Percentiles rank a stretch among this genome's conserved stretches.
These are phyloP conservation scores for Octodonta nipae DNA, from an alignment of 2,888 invertebrate species.

Conservation along the genomic window DNA sequence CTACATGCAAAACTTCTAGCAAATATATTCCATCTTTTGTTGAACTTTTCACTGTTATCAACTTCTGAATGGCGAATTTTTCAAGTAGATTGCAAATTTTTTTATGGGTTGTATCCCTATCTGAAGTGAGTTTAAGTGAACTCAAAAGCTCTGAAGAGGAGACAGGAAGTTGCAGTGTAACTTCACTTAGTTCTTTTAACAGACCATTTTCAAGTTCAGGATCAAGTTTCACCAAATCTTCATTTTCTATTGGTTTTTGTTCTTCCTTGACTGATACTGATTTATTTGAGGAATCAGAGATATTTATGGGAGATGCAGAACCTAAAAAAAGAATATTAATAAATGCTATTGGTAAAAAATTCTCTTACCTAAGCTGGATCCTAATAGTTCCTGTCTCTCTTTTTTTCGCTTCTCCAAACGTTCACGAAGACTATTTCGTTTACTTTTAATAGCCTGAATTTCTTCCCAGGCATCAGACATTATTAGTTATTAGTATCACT, in stretches of 20 bases:
- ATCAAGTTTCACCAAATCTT: constrained; percentile 39
- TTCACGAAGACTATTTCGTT: constrained; percentile 76
- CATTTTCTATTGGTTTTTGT: constrained; percentile 30
- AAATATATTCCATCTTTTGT: constrained; percentile 37
- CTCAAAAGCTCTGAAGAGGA: constrained; percentile 52
- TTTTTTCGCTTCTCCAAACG: constrained; percentile 83
- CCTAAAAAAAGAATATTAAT: constrained; percentile 7
- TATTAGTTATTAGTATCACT: too few relatives aligned
- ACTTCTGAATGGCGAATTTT: constrained; percentile 64
- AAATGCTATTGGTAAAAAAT: too few relatives aligned
- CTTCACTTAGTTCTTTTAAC: constrained; percentile 54
- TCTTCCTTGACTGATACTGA: constrained; percentile 23
- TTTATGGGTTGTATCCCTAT: constrained; percentile 22
- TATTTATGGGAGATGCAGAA: constrained; percentile 20
- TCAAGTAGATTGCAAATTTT: constrained; percentile 59
- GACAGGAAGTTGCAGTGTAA: constrained; percentile 54
- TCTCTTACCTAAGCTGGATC: constrained; percentile 33
- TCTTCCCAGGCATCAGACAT: constrained; percentile 93
- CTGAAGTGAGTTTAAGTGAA: constrained; percentile 40
- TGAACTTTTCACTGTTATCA: constrained; percentile 44
- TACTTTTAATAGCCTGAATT: constrained; percentile 86
- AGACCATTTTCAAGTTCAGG: constrained; percentile 51
- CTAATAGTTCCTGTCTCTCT: constrained; percentile 73
- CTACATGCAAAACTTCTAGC: constrained; percentile 41
- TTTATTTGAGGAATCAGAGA: constrained; percentile 16